phyloP scores from a whole-genome alignment of 2,888 invertebrate species.

The Prosapia bicincta region DNA sequence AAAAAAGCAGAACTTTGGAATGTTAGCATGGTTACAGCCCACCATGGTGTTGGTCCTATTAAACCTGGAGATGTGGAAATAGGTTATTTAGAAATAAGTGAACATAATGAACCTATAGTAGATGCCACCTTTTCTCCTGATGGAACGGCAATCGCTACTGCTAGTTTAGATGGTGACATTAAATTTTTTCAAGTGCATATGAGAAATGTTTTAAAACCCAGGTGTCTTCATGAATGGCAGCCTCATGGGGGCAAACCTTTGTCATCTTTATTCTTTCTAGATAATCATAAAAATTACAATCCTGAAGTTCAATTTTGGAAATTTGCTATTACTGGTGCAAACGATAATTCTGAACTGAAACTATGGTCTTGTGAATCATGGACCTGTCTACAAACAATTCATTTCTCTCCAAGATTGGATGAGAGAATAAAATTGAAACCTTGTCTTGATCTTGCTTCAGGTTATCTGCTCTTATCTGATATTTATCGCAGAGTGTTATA shows the following conservation, averaged over 20 bases:
- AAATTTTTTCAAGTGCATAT: slow-evolving; percentile 89
- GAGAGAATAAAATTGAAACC: slow-evolving; percentile 61
- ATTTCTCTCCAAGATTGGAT: slow-evolving; percentile 54
- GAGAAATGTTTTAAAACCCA: slow-evolving; percentile 56
- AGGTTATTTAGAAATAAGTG: slow-evolving; percentile 56
- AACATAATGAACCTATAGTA: slow-evolving; percentile 63
- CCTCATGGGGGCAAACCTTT: slow-evolving; percentile 88
- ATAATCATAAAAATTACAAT: slow-evolving; percentile 79
- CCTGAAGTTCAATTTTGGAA: slow-evolving; percentile 89
- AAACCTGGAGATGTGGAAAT: slow-evolving; percentile 47
- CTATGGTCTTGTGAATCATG: slow-evolving; percentile 94
- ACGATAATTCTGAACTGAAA: slow-evolving; percentile 83
- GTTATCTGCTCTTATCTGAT: slow-evolving; percentile 84
- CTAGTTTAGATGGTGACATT: slow-evolving; percentile 82
- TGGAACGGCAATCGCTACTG: slow-evolving; percentile 90
- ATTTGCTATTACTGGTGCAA: slow-evolving; percentile 88
- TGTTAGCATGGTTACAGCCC: slow-evolving; percentile 48
- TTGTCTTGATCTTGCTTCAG: slow-evolving; percentile 78
- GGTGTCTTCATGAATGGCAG: slow-evolving; percentile 89
- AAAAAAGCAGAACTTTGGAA: slow-evolving; percentile 58
- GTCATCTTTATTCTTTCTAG: slow-evolving; percentile 88
- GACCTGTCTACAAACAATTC: slow-evolving; percentile 87
- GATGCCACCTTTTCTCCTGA: slow-evolving; percentile 92
- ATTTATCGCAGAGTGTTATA: slow-evolving; percentile 77
- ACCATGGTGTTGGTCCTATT: slow-evolving; percentile 48